Conservation (phyloP, 2,888 invertebrate species). For the Esperia sulphurella region DNA sequence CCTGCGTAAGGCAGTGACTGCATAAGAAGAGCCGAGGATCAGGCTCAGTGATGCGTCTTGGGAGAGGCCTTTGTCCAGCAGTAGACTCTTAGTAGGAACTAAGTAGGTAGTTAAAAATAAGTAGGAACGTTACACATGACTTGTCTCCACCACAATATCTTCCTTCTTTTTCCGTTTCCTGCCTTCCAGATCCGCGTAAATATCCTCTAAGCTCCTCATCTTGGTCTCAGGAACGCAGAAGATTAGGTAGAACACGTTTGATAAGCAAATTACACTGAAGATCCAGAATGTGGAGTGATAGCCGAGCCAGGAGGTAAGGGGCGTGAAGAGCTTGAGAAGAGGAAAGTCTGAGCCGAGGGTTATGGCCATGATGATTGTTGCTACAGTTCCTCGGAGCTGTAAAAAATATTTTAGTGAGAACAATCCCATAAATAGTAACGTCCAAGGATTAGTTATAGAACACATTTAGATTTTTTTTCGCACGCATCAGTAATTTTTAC, state of each 20-base stretch:
- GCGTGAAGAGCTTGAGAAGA: constrained; percentile 90
- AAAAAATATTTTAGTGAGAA: constrained; percentile 8
- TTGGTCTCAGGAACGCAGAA: constrained; percentile 96
- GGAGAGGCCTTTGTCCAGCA: too few species aligned
- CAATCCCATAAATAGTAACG: too few species aligned
- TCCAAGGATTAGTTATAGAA: too few species aligned
- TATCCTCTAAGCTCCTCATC: constrained; percentile 93
- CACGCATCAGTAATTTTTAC: too few species aligned
- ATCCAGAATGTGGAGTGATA: constrained; percentile 89
- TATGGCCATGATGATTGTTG: constrained; percentile 65
- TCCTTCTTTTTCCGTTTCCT: constrained; percentile 45
- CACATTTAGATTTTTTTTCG: too few species aligned
- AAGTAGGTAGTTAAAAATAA: too few species aligned
- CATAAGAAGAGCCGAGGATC: too few species aligned
- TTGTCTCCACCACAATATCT: constrained; percentile 39
- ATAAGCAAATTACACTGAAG: constrained; percentile 85
- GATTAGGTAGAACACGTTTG: constrained; percentile 89
- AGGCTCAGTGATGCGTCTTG: too few species aligned
- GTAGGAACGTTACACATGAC: constrained; percentile 32
- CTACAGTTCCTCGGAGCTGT: constrained; percentile 68
- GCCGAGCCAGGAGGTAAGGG: constrained; percentile 82
- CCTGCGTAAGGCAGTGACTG: too few species aligned
- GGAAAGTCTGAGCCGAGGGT: constrained; percentile 92
- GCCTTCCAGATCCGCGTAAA: constrained; percentile 88
- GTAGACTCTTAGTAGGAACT: too few species aligned